Base-by-base conservation (phyloP, 2,888 invertebrate genomes). In the Xylocampa areola region DNA sequence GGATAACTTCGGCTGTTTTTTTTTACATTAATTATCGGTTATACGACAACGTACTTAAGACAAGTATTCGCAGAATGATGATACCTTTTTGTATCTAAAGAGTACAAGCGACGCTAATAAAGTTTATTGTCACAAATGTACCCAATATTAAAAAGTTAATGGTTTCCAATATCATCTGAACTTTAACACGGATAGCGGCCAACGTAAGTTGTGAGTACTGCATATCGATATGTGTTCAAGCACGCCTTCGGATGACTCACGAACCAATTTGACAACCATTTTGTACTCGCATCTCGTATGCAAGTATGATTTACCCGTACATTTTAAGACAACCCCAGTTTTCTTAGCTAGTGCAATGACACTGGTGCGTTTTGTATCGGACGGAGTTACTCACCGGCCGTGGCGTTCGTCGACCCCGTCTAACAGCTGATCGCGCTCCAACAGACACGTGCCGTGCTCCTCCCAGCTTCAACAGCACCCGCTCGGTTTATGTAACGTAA, bases 401-500 rank as follows among this genome's bases (percentile, higher is more conserved):
- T 60, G 62, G 72, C 73, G 86, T 76, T 59, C 84, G 79, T 74
- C 76, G 81, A 83, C 83, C 85, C 73, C 76, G 65, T 66, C 79
- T 70, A 79, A 78, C 85, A 86, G 86, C 86, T 86, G 86, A 86
- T 86, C 81, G 78, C 65, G 66, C 61, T 53, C 68, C 61, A 61
- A 48, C 65, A 64, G 73, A 75, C 86, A 84, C 84, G 87, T 86
- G 84, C 80, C 78, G 60, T 75, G 72, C 49, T 59, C 65, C 50
- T 64, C 66, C 66, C 59, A 43, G 57, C 53, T 35, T 8, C 16
- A 32, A 58, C 75, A 65, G 62, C 76, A 52, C 45, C 68, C 70
- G 62, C 47, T 64, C 65, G 67, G 71, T 70, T 37, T 64, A 49
- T 50, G 40, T 19, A 44, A 14, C 40, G 17, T 49, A 36, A n/a